Percentiles rank a stretch among this genome's conserved stretches.
Conservation (phyloP, 1,140 invertebrate species). For the Paraescarpia echinospica region DNA sequence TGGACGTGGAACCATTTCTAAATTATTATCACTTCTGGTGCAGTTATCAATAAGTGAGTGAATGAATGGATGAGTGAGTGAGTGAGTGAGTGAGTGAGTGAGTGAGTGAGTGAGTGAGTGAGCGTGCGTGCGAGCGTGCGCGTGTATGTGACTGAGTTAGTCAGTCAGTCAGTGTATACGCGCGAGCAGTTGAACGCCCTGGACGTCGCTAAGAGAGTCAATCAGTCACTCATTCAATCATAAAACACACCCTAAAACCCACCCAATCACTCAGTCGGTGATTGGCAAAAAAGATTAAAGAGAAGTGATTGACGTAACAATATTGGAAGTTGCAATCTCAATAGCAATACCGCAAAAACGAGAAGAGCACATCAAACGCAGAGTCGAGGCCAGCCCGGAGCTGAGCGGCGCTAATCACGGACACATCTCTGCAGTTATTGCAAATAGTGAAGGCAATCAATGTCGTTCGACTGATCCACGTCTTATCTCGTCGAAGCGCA, state of each 20-base stretch:
- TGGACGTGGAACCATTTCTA: too few relatives aligned
- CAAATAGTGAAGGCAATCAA: background rate
- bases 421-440: slow-evolving; percentile 3
- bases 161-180: too few relatives aligned
- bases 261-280: background rate
- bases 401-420: background rate
- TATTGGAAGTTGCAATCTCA: background rate
- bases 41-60: too few relatives aligned
- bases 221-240: background rate
- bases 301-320: slow-evolving; percentile 1
- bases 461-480: background rate
- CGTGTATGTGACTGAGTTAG: background rate
- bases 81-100: background rate
- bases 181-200: background rate
- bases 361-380: background rate
- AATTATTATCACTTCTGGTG: too few relatives aligned
- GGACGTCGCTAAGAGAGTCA: background rate
- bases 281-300: background rate
- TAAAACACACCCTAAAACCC: background rate
- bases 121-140: background rate
- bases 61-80: too few relatives aligned
- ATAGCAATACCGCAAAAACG: background rate
- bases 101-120: background rate
- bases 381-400: background rate
- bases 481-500: background rate